Base-by-base conservation (phyloP, 2,888 invertebrate species). In the Stictocephala bisonia region DNA sequence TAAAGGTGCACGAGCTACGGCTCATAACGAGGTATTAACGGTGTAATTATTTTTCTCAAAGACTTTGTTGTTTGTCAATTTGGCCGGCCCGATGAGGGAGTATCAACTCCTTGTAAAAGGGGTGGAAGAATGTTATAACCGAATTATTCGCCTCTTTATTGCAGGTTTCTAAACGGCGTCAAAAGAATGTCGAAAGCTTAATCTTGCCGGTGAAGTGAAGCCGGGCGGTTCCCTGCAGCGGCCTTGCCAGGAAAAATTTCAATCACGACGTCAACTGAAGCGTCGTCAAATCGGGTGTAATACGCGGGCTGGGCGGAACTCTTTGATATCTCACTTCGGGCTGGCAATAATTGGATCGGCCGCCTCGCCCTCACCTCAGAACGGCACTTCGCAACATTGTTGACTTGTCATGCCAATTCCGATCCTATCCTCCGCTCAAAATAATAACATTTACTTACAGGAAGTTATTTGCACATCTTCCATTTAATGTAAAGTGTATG, bases 251-350 rank as follows among this genome's bases (percentile, higher is more conserved):
- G 77, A 77, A 77, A 77, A 77, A 77, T 76, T 77, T 72, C 77
- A 77, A 77, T 77, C 75, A 76, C 74, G 72, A 64, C 72, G 76
- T 77, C 77, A 77, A 76, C 75, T 77, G 76, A 76, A 76, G 77
- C 77, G 75, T 75, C 74, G 74, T 75, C 75, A 74, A 77, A 77
- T 77, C 53, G 75, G 69, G 50, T 40, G 51, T 69, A 53, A 69
- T 40, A 31, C 41, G 40, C 20, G 24, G n/a, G 35, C 24, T 24
- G 20, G 53, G 31, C 20, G 51, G 51, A 29, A 50, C 24, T 67
- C 50, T 50, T 67, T 68, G 68, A 68, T 50, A 68, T 68, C 51
- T 51, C 50, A 29, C 68, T 68, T 51, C 24, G 51, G 35, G 51
- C 31, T 29, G 51, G 29, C 44, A 31, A 44, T 53, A 53, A 53